Evolutionary conservation across 2,797 vertebrate genomes (phyloP).

Genomic region (Sebastes nivosus): DNA sequence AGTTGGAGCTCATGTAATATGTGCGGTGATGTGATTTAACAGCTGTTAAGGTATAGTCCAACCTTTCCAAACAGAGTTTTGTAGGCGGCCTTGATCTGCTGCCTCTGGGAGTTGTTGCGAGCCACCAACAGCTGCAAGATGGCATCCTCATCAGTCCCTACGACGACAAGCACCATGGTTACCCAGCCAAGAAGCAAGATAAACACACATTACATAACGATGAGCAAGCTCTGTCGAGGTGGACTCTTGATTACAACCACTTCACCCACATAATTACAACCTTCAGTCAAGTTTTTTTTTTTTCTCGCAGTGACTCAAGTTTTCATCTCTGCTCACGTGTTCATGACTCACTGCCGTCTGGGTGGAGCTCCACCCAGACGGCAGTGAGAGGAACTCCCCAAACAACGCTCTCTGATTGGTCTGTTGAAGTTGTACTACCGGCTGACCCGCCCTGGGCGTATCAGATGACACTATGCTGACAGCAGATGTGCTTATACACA

Average conservation of each 20-base stretch:
- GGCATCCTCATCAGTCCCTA: conserved; percentile 92
- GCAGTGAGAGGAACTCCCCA: conserved; percentile 5
- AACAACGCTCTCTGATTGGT: background rate
- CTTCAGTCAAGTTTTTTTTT: background rate
- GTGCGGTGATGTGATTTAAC: background rate
- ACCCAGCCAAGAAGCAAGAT: conserved; percentile 13
- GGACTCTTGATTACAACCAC: background rate
- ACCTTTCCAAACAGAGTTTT: conserved; percentile 96
- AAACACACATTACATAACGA: background rate
- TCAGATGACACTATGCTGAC: conserved; percentile 27
- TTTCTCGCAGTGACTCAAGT: conserved; percentile 19
- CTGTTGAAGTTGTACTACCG: background rate
- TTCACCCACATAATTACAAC: conserved; percentile 36
- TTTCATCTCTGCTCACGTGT: conserved; percentile 27
- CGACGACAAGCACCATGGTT: conserved; percentile 39
- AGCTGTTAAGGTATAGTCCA: conserved; percentile 6
- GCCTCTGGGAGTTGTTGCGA: conserved; percentile 91
- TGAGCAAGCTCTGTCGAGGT: background rate
- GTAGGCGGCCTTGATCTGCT: conserved; percentile 87
- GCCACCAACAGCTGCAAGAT: conserved; percentile 88
- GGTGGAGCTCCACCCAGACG: conserved; percentile 19
- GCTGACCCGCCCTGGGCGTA: background rate
- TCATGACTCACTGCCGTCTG: conserved; percentile 48
- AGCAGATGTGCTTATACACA: background rate
- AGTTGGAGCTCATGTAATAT: background rate